Percentiles rank a stretch among this genome's conserved stretches.
These are phyloP conservation scores for Aphelenchoides fujianensis DNA, from an alignment of 1,140 invertebrate species.

Conservation along the genomic window DNA sequence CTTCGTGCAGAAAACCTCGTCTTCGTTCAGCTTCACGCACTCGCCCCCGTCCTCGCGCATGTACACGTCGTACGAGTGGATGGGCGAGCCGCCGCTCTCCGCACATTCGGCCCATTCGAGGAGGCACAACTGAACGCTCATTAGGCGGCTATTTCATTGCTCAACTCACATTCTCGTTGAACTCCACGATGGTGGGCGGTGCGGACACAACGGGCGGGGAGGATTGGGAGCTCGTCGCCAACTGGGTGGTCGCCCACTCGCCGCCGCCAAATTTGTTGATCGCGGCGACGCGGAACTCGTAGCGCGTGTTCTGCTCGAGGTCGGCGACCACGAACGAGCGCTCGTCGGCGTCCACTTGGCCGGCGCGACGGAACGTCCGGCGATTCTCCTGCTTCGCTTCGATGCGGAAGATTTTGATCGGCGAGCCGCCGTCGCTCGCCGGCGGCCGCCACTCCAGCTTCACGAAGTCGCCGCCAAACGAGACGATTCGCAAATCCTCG, in stretches of 20 bases:
- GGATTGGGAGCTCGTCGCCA: constrained; percentile 54
- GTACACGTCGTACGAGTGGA: constrained; percentile 93
- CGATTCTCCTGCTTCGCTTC: constrained; percentile 69
- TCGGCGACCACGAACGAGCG: constrained; percentile 45
- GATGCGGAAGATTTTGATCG: constrained; percentile 87
- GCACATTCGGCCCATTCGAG: constrained; percentile 89
- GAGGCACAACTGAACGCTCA: constrained; percentile 25
- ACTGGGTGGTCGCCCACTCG: constrained; percentile 38
- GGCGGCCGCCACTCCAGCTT: constrained; percentile 78
- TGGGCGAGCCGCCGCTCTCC: constrained; percentile 84
- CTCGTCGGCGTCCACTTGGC: constrained; percentile 41
- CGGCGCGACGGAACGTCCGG: constrained; percentile 47
- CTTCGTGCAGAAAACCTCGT: constrained; percentile 77
- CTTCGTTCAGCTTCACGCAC: constrained; percentile 76
- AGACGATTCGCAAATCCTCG: constrained; percentile 70
- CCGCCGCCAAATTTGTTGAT: constrained; percentile 54
- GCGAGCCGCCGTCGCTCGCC: constrained; percentile 82
- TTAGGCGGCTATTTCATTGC: background rate
- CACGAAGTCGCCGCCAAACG: background rate
- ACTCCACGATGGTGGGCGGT: constrained; percentile 38
- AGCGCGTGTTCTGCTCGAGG: constrained; percentile 49
- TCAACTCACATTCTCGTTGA: constrained; percentile 15
- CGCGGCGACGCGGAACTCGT: constrained; percentile 55
- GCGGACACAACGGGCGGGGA: constrained; percentile 42
- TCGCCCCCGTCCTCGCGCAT: constrained; percentile 74